A percentile compares a stretch with the other conserved stretches of the same genome.
Conservation (phyloP, 2,888 invertebrate genomes). For the Lasioglossum morio region DNA sequence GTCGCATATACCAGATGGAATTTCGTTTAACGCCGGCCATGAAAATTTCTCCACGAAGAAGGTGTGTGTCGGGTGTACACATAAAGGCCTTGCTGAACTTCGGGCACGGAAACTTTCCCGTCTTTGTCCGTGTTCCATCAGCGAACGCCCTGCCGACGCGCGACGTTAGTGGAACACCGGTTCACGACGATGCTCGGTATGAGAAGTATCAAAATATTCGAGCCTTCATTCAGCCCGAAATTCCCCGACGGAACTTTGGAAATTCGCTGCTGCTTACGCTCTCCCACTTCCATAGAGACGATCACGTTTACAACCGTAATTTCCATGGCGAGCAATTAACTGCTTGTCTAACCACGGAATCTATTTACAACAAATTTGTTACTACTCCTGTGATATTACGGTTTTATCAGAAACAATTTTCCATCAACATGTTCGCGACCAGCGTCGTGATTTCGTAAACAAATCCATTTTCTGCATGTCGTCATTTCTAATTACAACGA, state of each 20-base stretch:
- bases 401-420: background rate
- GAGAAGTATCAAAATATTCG: constrained; percentile 24
- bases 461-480: background rate
- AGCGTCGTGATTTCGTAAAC: background rate
- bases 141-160: background rate
- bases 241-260: background rate
- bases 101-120: constrained; percentile 4
- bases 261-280: background rate
- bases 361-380: background rate
- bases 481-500: background rate
- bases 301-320: background rate
- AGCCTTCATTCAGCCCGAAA: background rate
- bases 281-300: background rate
- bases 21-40: background rate
- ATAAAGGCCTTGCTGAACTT: constrained; percentile 1
- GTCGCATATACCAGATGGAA: background rate
- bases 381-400: background rate
- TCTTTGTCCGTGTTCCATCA: constrained; percentile 18
- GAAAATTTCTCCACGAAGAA: constrained; percentile 8
- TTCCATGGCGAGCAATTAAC: background rate
- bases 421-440: background rate
- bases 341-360: background rate
- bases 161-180: constrained; percentile 14
- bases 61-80: background rate
- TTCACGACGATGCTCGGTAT: background rate